Conservation (phyloP, 2,888 invertebrate genomes). For the Brenthis daphne region DNA sequence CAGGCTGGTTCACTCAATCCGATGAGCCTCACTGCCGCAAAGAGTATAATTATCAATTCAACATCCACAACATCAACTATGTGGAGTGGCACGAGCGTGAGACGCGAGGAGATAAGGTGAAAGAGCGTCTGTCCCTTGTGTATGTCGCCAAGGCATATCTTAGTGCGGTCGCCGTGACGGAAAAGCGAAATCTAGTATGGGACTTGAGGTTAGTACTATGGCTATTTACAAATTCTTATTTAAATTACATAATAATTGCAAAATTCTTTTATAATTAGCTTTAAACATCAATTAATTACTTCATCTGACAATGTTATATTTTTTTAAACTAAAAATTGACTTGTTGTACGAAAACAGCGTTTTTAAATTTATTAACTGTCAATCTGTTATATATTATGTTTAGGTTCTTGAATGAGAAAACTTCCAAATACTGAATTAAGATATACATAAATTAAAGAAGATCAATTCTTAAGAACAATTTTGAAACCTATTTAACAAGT, state of each 20-base stretch:
- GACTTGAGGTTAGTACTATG: slow-evolving; percentile 81
- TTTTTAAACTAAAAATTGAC: too few relatives aligned
- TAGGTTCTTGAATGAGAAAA: not conserved
- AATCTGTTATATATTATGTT: too few relatives aligned
- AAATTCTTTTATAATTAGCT: not conserved
- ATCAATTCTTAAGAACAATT: not conserved
- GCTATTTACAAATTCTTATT: not conserved
- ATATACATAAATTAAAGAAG: too few relatives aligned
- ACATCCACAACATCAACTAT: slow-evolving; percentile 86
- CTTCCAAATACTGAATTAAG: not conserved
- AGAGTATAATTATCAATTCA: slow-evolving; percentile 91
- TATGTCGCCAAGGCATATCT: slow-evolving; percentile 91
- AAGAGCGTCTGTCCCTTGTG: slow-evolving; percentile 87
- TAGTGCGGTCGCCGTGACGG: slow-evolving; percentile 92
- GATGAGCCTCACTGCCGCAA: slow-evolving; percentile 89
- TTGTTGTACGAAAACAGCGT: too few relatives aligned
- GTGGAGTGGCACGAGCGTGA: slow-evolving; percentile 93
- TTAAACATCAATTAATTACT: not conserved
- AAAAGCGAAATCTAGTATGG: slow-evolving; percentile 93
- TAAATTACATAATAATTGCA: not conserved
- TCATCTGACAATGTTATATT: too few relatives aligned
- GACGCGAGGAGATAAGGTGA: slow-evolving; percentile 84
- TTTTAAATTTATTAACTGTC: too few relatives aligned
- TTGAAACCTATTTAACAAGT: not conserved
- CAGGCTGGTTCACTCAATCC: slow-evolving; percentile 92